Evolutionary conservation across 2,888 invertebrate species (phyloP).

Genomic region (Octonoba sinensis): DNA sequence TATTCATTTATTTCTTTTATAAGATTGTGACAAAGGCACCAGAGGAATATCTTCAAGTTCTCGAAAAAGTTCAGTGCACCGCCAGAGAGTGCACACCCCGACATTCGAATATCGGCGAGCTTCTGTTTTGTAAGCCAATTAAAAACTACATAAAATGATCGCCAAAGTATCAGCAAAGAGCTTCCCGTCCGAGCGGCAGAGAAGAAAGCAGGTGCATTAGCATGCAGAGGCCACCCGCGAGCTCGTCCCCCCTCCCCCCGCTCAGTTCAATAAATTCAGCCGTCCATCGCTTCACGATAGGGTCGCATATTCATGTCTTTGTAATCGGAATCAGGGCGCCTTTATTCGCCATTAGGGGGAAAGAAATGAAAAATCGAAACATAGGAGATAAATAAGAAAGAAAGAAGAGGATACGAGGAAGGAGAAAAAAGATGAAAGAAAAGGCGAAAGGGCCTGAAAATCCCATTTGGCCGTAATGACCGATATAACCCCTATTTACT

Average conservation of each 20-base stretch:
- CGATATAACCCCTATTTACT: slow-evolving; percentile 62
- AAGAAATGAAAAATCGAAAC: slow-evolving; percentile 9
- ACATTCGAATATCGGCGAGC: too few species aligned
- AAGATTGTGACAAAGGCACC: too few species aligned
- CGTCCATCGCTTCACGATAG: slow-evolving; percentile 45
- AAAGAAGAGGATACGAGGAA: slow-evolving; percentile 1
- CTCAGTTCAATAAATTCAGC: slow-evolving; percentile 38
- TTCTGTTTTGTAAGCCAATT: too few species aligned
- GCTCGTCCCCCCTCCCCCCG: slow-evolving; percentile 22
- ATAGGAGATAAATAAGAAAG: slow-evolving; percentile 21
- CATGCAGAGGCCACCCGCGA: slow-evolving; percentile 58
- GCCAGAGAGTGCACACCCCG: too few species aligned
- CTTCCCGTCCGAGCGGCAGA: too few species aligned
- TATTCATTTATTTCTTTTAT: too few species aligned
- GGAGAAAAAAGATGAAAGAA: slow-evolving; percentile 4
- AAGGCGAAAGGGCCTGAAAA: slow-evolving; percentile 39
- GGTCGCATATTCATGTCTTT: slow-evolving; percentile 55
- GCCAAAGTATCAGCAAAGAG: too few species aligned
- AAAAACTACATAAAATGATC: too few species aligned
- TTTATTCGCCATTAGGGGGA: slow-evolving; percentile 47
- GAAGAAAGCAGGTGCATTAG: slow-evolving; percentile 31
- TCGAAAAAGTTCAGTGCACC: too few species aligned
- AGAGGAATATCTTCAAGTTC: too few species aligned
- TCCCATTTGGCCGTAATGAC: slow-evolving; percentile 55
- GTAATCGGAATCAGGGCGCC: slow-evolving; percentile 61